Evolutionary conservation across 2,888 invertebrate species (phyloP).

Genomic region (Encarsia formosa): DNA sequence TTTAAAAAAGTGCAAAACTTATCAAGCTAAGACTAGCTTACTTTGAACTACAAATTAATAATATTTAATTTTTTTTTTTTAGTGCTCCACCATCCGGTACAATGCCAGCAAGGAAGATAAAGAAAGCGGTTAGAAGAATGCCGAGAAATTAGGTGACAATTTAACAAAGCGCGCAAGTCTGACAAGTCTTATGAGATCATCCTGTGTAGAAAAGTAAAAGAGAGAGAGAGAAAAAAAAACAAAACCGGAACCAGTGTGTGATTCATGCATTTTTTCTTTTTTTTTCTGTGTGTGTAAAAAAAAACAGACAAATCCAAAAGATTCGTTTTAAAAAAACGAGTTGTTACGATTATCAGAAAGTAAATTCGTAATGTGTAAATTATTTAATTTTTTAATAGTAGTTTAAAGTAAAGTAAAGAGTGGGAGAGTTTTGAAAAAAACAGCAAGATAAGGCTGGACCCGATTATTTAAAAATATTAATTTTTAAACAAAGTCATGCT

Average conservation of each 20-base stretch:
- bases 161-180: not conserved
- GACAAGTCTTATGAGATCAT: no score
- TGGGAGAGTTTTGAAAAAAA: not conserved
- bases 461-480: not conserved
- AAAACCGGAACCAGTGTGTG: no score
- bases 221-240: no score
- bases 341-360: no score
- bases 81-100: conserved; percentile 44
- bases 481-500: not conserved
- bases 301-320: no score
- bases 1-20: no score
- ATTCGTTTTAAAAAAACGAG: no score
- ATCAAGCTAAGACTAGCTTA: no score
- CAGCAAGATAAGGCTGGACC: conserved; percentile 5
- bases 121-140: conserved; percentile 53
- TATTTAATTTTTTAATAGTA: conserved; percentile 43
- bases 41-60: not conserved
- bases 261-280: no score
- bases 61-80: conserved; percentile 11
- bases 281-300: no score
- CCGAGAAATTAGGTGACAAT: conserved; percentile 34
- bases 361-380: no score
- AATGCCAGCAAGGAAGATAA: conserved; percentile 45
- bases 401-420: conserved; percentile 13
- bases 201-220: no score